Base-by-base conservation (phyloP, 2,113 vertebrate genomes). In the Phrynosoma blainvillii region DNA sequence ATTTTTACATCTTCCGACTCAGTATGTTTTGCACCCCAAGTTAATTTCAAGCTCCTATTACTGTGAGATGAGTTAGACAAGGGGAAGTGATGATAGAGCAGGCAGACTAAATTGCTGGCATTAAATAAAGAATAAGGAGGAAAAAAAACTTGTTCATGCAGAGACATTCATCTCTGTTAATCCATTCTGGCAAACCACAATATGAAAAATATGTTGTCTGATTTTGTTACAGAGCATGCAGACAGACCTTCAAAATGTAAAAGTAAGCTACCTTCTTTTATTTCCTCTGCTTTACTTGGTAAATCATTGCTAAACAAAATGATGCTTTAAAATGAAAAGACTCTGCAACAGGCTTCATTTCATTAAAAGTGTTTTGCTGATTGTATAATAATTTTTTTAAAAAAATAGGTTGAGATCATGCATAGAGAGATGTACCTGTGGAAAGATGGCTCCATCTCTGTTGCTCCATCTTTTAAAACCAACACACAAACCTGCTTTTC, bases 41-140 rank as follows among this genome's bases (percentile, higher is more conserved):
- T 89, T 93, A 92, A 94, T 95, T 96, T 94, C 86, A 94, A 89
- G 86, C 86, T 95, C 56, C 32, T 0, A 47, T 91, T 95, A 95
- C 92, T 93, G 85, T 9, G 40, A 14, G 20, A 65, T 87, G 91
- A 85, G 89, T 89, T 89, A 90, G 92, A 90, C 82, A 94, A 91
- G 75, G 79, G 85, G 65, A 92, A 54, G 25, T 0, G 11, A 90
- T 88, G 90, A 93, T 87, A 90, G 93, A 93, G 59, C 84, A 89
- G 89, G 82, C 12, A 10, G 18, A 20, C 0, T 1, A 88, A 95
- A 91, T 95, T 90, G 82, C 1, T 54, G 0, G 84, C 2, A 0
- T 71, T 76, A 0, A 1, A 89, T 85, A 86, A 30, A 91, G 81
- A 82, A 91, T 89, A 66, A 90, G 91, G 52, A 0, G 1, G 25